phyloP scores from a whole-genome alignment of 1,140 invertebrate species.

The Ceratina calcarata region DNA sequence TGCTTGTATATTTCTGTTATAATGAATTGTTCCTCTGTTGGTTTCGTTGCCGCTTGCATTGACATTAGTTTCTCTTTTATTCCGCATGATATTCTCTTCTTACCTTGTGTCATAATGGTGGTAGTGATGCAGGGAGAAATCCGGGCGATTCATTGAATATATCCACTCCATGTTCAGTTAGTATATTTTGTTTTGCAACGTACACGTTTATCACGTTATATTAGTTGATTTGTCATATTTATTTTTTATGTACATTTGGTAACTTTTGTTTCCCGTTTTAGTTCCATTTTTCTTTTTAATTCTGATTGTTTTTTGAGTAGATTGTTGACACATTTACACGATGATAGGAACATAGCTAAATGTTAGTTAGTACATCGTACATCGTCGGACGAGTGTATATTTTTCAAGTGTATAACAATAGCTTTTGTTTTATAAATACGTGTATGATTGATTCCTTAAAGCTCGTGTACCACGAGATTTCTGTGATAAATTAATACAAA shows the following conservation, averaged over 20 bases:
- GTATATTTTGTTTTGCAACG: constrained; percentile 68
- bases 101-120: constrained; percentile 42
- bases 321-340: constrained; percentile 34
- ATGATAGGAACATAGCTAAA: constrained; percentile 43
- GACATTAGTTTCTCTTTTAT: constrained; percentile 50
- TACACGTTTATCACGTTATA: constrained; percentile 55
- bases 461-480: constrained; percentile 41
- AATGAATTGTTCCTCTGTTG: constrained; percentile 11
- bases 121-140: constrained; percentile 47
- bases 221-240: constrained; percentile 18
- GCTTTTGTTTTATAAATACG: constrained; percentile 37
- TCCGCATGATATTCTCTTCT: constrained; percentile 62
- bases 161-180: constrained; percentile 70
- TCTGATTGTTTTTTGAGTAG: background rate
- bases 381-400: constrained; percentile 23
- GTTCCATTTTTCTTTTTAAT: constrained; percentile 33
- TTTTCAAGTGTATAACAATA: constrained; percentile 31
- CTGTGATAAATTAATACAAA: background rate
- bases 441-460: constrained; percentile 16
- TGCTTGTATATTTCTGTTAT: constrained; percentile 21
- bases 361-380: constrained; percentile 46
- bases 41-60: constrained; percentile 63
- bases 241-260: constrained; percentile 25
- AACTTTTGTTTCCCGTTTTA: background rate
- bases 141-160: constrained; percentile 59